Conservation (phyloP, 2,113 vertebrate genomes). For the Picathartes gymnocephalus region DNA sequence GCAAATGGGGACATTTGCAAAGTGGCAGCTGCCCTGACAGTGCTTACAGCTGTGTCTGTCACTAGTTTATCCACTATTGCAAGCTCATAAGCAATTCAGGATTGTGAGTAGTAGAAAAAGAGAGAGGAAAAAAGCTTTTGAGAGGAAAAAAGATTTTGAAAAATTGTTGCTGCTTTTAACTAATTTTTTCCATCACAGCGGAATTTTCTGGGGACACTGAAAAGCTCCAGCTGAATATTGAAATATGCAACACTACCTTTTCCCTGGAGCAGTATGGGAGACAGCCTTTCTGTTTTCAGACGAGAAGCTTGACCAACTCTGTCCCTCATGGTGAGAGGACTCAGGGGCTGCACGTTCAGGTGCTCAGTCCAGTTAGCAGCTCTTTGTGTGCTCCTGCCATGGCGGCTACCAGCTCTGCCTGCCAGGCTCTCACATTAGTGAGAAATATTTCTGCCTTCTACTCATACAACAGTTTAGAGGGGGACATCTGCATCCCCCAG, state of each 20-base stretch:
- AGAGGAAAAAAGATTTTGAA: background rate
- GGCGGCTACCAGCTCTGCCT: background rate
- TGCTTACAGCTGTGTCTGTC: background rate
- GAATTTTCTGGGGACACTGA: background rate
- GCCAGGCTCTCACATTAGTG: background rate
- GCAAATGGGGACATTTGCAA: background rate
- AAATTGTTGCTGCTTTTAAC: background rate
- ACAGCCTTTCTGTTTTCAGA: background rate
- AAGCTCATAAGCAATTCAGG: background rate
- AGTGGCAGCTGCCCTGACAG: background rate
- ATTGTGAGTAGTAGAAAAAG: background rate
- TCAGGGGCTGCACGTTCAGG: background rate
- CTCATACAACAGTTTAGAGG: background rate
- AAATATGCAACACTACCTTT: background rate
- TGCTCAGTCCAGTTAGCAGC: background rate
- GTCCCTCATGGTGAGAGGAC: accelerated
- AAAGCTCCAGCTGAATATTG: background rate
- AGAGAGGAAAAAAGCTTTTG: background rate
- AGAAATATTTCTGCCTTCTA: background rate
- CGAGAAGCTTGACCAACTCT: background rate
- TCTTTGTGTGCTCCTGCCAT: background rate
- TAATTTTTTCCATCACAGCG: background rate
- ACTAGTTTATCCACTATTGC: background rate
- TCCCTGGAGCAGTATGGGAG: background rate
- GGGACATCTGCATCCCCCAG: background rate